Evolutionary conservation across 2,888 invertebrate genomes (phyloP).

Genomic region (Dicyrtomina minuta): DNA sequence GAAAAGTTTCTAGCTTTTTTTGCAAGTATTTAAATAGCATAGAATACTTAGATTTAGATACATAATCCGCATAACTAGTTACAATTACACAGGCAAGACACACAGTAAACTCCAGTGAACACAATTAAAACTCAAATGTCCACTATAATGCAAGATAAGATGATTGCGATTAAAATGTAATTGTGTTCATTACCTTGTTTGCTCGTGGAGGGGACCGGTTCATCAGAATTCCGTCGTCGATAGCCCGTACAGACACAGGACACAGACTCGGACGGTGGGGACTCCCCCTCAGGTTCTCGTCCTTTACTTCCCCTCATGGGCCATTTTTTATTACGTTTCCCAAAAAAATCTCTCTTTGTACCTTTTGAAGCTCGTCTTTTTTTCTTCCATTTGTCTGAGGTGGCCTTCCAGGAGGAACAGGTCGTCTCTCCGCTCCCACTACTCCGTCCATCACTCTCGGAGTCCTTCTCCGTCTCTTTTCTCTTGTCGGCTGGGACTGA

Average conservation of each 20-base stretch:
- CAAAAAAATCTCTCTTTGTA: constrained; percentile 51
- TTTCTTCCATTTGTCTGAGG: constrained; percentile 48
- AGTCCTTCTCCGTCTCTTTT: constrained; percentile 29
- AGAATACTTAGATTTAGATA: no score
- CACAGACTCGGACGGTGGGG: constrained; percentile 43
- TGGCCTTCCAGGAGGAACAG: constrained; percentile 45
- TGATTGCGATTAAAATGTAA: no score
- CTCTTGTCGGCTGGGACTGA: background rate
- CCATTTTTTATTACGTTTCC: constrained; percentile 51
- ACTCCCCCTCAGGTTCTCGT: constrained; percentile 41
- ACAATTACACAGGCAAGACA: no score
- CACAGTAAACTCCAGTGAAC: no score
- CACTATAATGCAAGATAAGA: no score
- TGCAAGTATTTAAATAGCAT: no score
- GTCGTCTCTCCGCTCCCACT: constrained; percentile 47
- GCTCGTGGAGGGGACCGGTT: constrained; percentile 20
- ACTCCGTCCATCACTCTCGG: constrained; percentile 46
- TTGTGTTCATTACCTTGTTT: no score
- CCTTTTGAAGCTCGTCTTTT: constrained; percentile 43
- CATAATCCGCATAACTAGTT: no score
- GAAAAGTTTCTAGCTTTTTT: no score
- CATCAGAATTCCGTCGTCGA: constrained; percentile 61
- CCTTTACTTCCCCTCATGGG: constrained; percentile 45
- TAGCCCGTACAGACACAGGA: constrained; percentile 69
- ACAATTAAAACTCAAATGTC: no score